Base-by-base conservation (phyloP, 2,113 vertebrate genomes). In the Haemorhous mexicanus region DNA sequence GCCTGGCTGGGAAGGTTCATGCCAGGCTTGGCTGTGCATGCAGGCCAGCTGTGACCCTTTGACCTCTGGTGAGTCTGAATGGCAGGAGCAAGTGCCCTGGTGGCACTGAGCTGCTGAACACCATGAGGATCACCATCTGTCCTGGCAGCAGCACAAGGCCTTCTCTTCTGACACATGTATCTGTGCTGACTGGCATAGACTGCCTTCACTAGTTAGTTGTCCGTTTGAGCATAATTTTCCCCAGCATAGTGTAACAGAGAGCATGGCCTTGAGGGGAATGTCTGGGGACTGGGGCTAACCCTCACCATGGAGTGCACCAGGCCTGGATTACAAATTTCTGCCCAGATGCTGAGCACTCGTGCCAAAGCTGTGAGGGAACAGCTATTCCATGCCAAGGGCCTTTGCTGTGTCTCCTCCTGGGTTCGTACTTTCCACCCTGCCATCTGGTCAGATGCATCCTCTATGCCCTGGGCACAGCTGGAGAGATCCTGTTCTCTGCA, bases 331-430 rank as follows among this genome's bases (percentile, higher is more conserved):
- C 2, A 1, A 26, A 75, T 75, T 92, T 37, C 53, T 83, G 61
- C 50, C 68, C 56, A 69, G n/a, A 35, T 89, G 41, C 67, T 81
- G 78, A 89, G 61, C 61, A 32, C 61, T 94, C 3, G 84, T 97
- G 96, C 95, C 95, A 96, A 93, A 96, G 20, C 82, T 91, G 58
- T 70, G 84, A 91, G 53, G 47, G 37, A 73, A 43, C 83, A 78
- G 85, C 74, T 87, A 5, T 81, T 86, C 44, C 24, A n/a, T 84
- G 76, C 70, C 49, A 73, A 66, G 52, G 67, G 44, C 55, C 50
- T 92, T 94, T n/a, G 55, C 32, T 8, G 3, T 1, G 0, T 55
- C 35, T 90, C 35, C 74, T 84, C 24, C 39, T 83, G 2, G 1
- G 17, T 63, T 82, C 77, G 10, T 32, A 13, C 62, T 13, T 91